These are phyloP conservation scores for Bombus affinis DNA, from an alignment of 1,140 invertebrate genomes.

Conservation along the genomic window DNA sequence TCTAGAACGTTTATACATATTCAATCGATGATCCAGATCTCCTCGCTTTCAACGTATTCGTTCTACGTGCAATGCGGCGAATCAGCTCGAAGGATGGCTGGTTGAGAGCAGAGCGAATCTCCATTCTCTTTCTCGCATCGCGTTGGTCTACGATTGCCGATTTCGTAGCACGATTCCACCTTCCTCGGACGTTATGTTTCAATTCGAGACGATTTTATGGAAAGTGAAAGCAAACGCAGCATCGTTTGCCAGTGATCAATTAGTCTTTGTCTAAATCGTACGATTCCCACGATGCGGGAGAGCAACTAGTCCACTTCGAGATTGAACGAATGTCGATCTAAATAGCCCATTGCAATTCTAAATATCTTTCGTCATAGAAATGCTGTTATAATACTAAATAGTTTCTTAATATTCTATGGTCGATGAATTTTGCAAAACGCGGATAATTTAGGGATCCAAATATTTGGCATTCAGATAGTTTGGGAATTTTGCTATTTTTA, in stretches of 20 bases:
- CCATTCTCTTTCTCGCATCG: slow-evolving; percentile 9
- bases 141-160: not conserved
- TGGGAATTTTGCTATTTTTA: no score
- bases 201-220: slow-evolving; percentile 44
- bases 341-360: not conserved
- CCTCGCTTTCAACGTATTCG: slow-evolving; percentile 1
- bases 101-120: slow-evolving; percentile 18
- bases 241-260: slow-evolving; percentile 33
- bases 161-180: not conserved
- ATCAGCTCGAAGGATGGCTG: not conserved
- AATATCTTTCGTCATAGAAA: not conserved
- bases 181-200: slow-evolving; percentile 11
- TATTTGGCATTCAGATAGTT: no score
- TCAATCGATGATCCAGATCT: not conserved
- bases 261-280: slow-evolving; percentile 47
- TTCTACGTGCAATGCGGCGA: not conserved
- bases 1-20: not conserved
- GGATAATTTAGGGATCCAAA: no score
- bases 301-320: not conserved
- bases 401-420: not conserved
- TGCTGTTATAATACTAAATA: not conserved
- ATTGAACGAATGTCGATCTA: not conserved
- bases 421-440: not conserved
- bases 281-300: slow-evolving; percentile 30
- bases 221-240: slow-evolving; percentile 46